Conservation (phyloP, 2,888 invertebrate species). For the Drosophila vallismaia region DNA sequence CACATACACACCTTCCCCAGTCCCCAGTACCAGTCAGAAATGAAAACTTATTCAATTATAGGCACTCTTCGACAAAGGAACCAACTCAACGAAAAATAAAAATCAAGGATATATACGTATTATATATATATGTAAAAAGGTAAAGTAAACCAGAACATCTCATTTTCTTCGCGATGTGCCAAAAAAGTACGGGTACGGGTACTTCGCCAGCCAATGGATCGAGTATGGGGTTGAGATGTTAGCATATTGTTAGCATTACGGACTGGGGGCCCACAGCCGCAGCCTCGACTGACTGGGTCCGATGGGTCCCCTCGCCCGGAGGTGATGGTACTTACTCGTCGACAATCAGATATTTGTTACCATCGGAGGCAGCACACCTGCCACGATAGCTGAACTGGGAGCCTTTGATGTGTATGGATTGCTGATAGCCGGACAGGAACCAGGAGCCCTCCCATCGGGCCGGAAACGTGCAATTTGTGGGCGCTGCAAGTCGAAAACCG, state of each 20-base stretch:
- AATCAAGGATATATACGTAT: constrained; percentile 2
- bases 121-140: constrained; percentile 11
- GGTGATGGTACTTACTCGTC: constrained; percentile 90
- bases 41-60: constrained; percentile 72
- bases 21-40: constrained; percentile 31
- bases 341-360: constrained; percentile 94
- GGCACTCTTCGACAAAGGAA: constrained; percentile 62
- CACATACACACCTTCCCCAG: constrained; percentile 47
- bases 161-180: constrained; percentile 31
- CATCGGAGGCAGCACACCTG: constrained; percentile 92
- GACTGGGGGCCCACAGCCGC: constrained; percentile 1
- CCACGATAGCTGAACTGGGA: constrained; percentile 94
- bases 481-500: constrained; percentile 74
- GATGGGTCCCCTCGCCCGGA: constrained; percentile 7
- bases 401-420: constrained; percentile 92
- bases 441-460: constrained; percentile 94
- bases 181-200: constrained; percentile 18
- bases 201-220: constrained; percentile 56
- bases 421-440: constrained; percentile 95
- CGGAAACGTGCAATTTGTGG: constrained; percentile 91
- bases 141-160: constrained; percentile 38
- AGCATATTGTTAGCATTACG: constrained; percentile 50
- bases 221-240: constrained; percentile 55
- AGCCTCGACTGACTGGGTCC: background rate
- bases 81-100: constrained; percentile 45